Conservation (phyloP, 2,888 invertebrate species). For the Eucera pruinosa region DNA sequence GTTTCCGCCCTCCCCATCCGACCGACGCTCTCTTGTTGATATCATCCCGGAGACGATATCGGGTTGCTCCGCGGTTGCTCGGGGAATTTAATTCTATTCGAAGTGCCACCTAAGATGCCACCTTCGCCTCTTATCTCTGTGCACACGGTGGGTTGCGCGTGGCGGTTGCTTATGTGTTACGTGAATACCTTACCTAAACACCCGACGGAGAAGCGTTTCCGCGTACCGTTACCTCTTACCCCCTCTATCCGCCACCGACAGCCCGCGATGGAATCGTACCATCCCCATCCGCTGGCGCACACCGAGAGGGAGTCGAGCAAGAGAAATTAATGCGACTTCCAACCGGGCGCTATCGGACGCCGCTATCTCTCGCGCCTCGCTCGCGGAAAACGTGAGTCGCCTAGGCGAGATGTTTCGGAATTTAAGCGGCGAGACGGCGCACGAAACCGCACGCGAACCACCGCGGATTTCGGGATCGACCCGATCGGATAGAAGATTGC, state of each 20-base stretch:
- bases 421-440: slow-evolving; percentile 59
- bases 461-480: slow-evolving; percentile 1
- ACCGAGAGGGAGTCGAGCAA: slow-evolving; percentile 66
- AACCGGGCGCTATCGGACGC: slow-evolving; percentile 74
- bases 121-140: slow-evolving; percentile 81
- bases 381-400: slow-evolving; percentile 80
- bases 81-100: slow-evolving; percentile 77
- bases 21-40: slow-evolving; percentile 61
- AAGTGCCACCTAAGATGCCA: slow-evolving; percentile 80
- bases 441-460: slow-evolving; percentile 41
- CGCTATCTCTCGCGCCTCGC: slow-evolving; percentile 78
- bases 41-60: slow-evolving; percentile 66
- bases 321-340: slow-evolving; percentile 80
- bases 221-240: slow-evolving; percentile 58
- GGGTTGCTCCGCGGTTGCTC: slow-evolving; percentile 54
- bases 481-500: neutral
- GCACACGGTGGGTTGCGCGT: slow-evolving; percentile 82
- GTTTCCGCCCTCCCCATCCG: slow-evolving; percentile 30
- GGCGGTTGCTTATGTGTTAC: slow-evolving; percentile 83
- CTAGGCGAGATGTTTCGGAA: slow-evolving; percentile 79
- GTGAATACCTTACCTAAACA: slow-evolving; percentile 83
- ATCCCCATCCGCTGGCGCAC: slow-evolving; percentile 19
- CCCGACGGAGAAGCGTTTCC: slow-evolving; percentile 66
- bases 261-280: slow-evolving; percentile 26
- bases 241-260: slow-evolving; percentile 19